Base-by-base conservation (phyloP, 2,888 invertebrate genomes). In the Odiellus spinosus region DNA sequence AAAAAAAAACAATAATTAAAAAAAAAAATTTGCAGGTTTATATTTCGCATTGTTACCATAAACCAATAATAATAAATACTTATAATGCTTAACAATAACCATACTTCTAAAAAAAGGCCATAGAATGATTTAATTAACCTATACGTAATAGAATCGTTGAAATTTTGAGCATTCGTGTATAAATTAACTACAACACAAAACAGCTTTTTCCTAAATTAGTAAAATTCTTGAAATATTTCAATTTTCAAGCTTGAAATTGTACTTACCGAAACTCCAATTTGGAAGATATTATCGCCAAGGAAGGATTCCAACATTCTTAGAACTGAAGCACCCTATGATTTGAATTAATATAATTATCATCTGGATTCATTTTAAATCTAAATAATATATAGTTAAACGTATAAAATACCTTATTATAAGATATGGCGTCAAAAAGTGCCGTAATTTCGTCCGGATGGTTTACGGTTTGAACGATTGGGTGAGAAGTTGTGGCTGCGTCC, bases 391-490 rank as follows among this genome's bases (percentile, higher is more conserved):
- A n/a, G n/a, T n/a, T n/a, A n/a, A n/a, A 26, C 26, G 26, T 6
- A 26, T 4, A 8, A 26, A 26, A 61, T 64, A 83, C 86, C 74
- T 93, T 93, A 53, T 76, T 78, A 61, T 95, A 95, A 0, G 90
- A 85, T 52, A 95, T 91, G 0, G 74, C 67, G 64, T 93, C 91
- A 63, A 93, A 93, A 47, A 90, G 78, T 55, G 86, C 81, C 0
- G 83, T 86, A 46, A 95, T 91, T 70, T 93, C 79, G 62, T 82
- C 80, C 0, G 91, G 90, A 53, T 83, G 82, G 21, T 73, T 71
- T n/a, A 91, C 90, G 0, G 73, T 74, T 63, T 84, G 81, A 6
- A 88, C 80, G 51, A 95, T 88, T 0, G 93, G 85, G 69, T 91
- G 91, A 1, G 91, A 86, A 44, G 80, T 82, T 5, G 80, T 64